These are phyloP conservation scores for Ianthella basta DNA, from an alignment of 37 sponge, comb jelly and placozoan species.

Conservation along the genomic window DNA sequence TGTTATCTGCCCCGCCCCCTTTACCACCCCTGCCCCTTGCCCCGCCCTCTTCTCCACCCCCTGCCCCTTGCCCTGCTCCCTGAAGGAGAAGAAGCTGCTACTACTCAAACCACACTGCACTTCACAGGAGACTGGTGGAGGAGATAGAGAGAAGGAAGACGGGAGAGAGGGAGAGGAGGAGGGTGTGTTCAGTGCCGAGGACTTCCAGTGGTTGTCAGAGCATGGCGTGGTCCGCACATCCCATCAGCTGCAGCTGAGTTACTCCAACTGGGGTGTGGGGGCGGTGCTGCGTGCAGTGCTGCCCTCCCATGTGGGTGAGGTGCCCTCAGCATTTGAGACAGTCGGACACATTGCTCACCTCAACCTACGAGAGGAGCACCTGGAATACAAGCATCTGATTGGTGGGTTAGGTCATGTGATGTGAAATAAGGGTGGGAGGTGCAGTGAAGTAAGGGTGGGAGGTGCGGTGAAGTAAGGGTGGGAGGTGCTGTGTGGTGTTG, in stretches of 20 bases:
- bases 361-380: constrained; percentile 78
- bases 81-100: constrained; percentile 39
- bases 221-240: constrained; percentile 42
- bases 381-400: constrained; percentile 88
- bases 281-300: constrained; percentile 68
- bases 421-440: too few species aligned
- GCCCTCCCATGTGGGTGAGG: constrained; percentile 53
- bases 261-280: constrained; percentile 42
- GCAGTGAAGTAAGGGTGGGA: too few species aligned
- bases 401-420: constrained; percentile 44
- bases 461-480: too few species aligned
- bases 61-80: neutral
- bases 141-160: too few species aligned
- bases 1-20: too few species aligned
- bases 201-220: constrained; percentile 50
- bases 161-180: neutral
- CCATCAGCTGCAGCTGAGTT: constrained; percentile 52
- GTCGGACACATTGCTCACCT: constrained; percentile 97
- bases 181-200: constrained; percentile 37
- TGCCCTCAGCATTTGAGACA: constrained; percentile 81
- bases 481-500: too few species aligned
- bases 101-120: constrained; percentile 48
- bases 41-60: too few species aligned
- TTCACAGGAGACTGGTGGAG: too few species aligned
- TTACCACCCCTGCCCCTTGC: too few species aligned